phyloP scores from a whole-genome alignment of 2,888 invertebrate species.

The Dasysyrphus albostriatus region DNA sequence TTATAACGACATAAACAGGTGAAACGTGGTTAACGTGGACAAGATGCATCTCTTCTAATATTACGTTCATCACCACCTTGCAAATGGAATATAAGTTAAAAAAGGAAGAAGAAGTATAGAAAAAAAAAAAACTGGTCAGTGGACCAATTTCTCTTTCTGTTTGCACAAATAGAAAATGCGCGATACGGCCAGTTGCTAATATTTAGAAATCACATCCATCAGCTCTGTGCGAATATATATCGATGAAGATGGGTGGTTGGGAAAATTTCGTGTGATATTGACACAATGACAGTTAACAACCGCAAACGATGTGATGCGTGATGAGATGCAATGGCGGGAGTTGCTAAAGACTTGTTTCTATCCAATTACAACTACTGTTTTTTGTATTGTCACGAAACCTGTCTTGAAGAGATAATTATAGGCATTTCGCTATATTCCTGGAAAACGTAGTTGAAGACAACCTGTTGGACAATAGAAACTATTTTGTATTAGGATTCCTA shows the following conservation, averaged over 20 bases:
- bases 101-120: no score
- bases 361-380: background rate
- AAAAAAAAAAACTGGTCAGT: slow-evolving; percentile 62
- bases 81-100: slow-evolving; percentile 7
- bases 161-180: slow-evolving; percentile 69
- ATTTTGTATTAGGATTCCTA: background rate
- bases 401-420: background rate
- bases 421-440: background rate
- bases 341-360: background rate
- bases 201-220: slow-evolving; percentile 69
- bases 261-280: slow-evolving; percentile 32
- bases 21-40: slow-evolving; percentile 16
- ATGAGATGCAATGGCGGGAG: background rate
- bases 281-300: slow-evolving; percentile 20
- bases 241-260: slow-evolving; percentile 46
- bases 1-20: slow-evolving; percentile 24
- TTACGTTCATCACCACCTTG: slow-evolving; percentile 54
- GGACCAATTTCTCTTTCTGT: slow-evolving; percentile 75
- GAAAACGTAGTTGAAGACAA: background rate
- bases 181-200: slow-evolving; percentile 29
- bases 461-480: background rate
- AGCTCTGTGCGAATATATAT: background rate
- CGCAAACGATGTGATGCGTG: background rate
- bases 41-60: slow-evolving; percentile 50
- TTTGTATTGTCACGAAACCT: background rate